Conservation (phyloP, 2,797 vertebrate species). For the Dipus sagitta region DNA sequence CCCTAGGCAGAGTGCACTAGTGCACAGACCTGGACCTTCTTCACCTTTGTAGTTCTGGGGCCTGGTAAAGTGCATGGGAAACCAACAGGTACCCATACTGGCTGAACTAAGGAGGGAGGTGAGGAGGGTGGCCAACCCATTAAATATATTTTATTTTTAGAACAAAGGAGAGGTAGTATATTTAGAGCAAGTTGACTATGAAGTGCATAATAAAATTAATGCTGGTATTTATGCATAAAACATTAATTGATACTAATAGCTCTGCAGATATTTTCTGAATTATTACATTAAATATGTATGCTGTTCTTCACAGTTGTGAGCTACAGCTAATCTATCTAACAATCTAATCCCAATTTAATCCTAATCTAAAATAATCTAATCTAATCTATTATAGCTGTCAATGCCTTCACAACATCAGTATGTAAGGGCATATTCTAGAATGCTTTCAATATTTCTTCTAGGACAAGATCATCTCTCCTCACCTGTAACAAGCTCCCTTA, state of each 20-base stretch:
- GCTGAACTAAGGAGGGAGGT: neutral
- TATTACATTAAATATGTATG: neutral
- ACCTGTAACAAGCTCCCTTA: slow-evolving; percentile 98
- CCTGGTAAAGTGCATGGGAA: neutral
- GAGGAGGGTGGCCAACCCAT: neutral
- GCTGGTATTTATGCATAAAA: neutral
- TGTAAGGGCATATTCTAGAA: neutral
- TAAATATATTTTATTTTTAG: slow-evolving; percentile 45
- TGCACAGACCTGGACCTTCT: neutral
- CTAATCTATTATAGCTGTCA: neutral
- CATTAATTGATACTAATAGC: neutral
- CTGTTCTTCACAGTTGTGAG: neutral
- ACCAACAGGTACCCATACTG: neutral
- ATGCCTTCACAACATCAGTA: neutral
- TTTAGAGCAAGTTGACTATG: slow-evolving; percentile 43
- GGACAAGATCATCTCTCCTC: slow-evolving; percentile 70
- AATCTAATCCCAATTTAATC: too few species aligned
- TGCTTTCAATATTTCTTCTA: slow-evolving; percentile 14
- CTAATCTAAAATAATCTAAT: too few species aligned
- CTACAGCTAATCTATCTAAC: neutral
- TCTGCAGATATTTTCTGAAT: neutral
- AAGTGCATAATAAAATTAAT: slow-evolving; percentile 12
- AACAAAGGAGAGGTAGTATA: slow-evolving; percentile 35
- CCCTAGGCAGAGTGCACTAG: neutral
- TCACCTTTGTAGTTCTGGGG: neutral